These are phyloP conservation scores for Melanotaenia maccullochi DNA, from an alignment of 2,797 vertebrate species.

Conservation along the genomic window DNA sequence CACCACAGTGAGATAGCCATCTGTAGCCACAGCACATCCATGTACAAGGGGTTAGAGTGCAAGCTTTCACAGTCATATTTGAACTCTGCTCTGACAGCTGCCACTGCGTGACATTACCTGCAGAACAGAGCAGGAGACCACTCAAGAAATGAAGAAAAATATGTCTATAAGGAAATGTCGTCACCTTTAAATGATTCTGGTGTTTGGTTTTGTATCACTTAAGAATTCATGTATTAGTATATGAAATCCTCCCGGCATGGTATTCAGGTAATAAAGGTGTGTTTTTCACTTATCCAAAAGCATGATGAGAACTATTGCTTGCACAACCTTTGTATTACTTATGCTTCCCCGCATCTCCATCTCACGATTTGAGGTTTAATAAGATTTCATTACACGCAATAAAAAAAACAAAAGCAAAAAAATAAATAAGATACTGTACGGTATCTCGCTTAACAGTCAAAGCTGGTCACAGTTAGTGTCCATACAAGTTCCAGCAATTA, in stretches of 20 bases:
- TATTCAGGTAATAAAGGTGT: constrained; percentile 51
- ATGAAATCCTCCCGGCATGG: constrained; percentile 15
- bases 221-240: background rate
- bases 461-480: background rate
- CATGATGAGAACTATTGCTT: constrained; percentile 28
- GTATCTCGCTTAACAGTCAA: background rate
- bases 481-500: background rate
- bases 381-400: constrained; percentile 22
- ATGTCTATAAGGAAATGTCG: constrained; percentile 18
- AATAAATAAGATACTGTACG: background rate
- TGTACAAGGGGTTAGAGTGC: background rate
- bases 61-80: background rate
- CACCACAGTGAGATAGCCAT: constrained; percentile 34
- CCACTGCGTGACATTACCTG: background rate
- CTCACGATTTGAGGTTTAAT: constrained; percentile 14
- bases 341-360: constrained; percentile 35
- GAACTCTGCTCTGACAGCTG: constrained; percentile 20
- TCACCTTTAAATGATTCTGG: background rate
- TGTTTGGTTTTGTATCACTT: constrained; percentile 11
- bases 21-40: constrained; percentile 28
- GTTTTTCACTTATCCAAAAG: constrained; percentile 42
- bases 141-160: background rate
- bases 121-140: constrained; percentile 9
- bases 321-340: constrained; percentile 33
- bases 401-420: background rate